These are phyloP conservation scores for Leptinotarsa texana DNA, from an alignment of 1,140 invertebrate genomes.

Conservation along the genomic window DNA sequence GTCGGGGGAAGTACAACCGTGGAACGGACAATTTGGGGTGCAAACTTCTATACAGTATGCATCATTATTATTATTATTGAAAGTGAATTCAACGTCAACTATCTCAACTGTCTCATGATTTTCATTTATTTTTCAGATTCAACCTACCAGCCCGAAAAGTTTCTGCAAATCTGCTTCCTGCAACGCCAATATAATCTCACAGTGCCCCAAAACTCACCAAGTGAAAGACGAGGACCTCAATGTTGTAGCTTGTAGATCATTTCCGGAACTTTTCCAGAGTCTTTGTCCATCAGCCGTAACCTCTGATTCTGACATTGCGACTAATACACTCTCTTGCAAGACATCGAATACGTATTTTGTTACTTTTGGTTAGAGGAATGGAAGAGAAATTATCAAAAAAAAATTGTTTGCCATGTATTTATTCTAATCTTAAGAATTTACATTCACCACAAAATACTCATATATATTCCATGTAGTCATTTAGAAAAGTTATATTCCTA, in stretches of 20 bases:
- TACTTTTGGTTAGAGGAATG: conserved; percentile 10
- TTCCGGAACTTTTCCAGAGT: conserved; percentile 18
- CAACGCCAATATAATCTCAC: conserved; percentile 8
- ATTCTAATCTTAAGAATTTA: not conserved
- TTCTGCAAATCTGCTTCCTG: conserved; percentile 22
- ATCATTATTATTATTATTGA: no score
- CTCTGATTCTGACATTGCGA: not conserved
- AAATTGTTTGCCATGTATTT: not conserved
- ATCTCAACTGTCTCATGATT: no score
- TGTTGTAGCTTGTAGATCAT: conserved; percentile 17
- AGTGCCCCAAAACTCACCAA: conserved; percentile 19
- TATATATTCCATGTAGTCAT: not conserved
- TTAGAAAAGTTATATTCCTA: no score
- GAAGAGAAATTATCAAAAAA: not conserved
- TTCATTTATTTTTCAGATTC: conserved; percentile 21
- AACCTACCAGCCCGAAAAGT: conserved; percentile 1
- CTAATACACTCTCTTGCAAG: conserved; percentile 13
- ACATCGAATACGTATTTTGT: conserved; percentile 26
- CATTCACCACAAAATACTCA: not conserved
- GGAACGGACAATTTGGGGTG: no score
- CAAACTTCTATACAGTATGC: no score
- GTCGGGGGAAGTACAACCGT: no score
- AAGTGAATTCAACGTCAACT: no score
- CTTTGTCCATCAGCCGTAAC: conserved; percentile 17
- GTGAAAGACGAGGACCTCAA: not conserved